Base-by-base conservation (phyloP, 2,797 vertebrate species). In the Manis pentadactyla region DNA sequence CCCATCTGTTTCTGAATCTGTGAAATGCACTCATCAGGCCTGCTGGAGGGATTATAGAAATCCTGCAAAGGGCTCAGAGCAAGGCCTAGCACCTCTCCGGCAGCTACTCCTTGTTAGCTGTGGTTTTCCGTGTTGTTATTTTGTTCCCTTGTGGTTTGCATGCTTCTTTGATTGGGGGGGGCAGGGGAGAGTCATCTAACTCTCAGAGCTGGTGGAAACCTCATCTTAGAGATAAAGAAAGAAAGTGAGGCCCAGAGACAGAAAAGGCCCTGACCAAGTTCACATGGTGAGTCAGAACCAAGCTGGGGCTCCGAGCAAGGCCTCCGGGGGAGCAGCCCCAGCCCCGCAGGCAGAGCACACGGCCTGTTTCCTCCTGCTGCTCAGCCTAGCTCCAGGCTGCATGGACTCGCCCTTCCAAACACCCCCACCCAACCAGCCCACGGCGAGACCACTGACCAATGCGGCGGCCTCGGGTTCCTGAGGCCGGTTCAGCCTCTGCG, bases 161-260 rank as follows among this genome's bases (percentile, higher is more conserved):
- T 4, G 79, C 3, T 29, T 49, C 87, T 95, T 63, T 85, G 83
- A 85, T 78, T 81, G 82, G 89, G 29, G 55, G 66, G 66, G 92
- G 74, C 59, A 27, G 79, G 23, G 34, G 4, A 71, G 69, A 63
- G 59, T 63, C 73, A 55, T 68, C 73, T 2, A 42, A 53, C 87
- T 92, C 90, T 92, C 46, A 84, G 59, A 87, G 61, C 21, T 73
- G 49, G 74, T 46, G 21, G 88, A 91, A 96, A 89, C 94, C 90
- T 94, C 94, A 63, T 57, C 51, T 19, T 31, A 74, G 78, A 77
- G 78, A 91, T 73, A 73, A 93, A 87, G 75, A 83, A 74, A 74
- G 89, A 93, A 85, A 90, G 86, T 66, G 77, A 84, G 59, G 61
- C 57, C 61, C 3, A 0, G 29, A 66, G 87, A 89, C 75, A 46